These are phyloP conservation scores for Agrochola lychnidis DNA, from an alignment of 2,888 invertebrate genomes.

Conservation along the genomic window DNA sequence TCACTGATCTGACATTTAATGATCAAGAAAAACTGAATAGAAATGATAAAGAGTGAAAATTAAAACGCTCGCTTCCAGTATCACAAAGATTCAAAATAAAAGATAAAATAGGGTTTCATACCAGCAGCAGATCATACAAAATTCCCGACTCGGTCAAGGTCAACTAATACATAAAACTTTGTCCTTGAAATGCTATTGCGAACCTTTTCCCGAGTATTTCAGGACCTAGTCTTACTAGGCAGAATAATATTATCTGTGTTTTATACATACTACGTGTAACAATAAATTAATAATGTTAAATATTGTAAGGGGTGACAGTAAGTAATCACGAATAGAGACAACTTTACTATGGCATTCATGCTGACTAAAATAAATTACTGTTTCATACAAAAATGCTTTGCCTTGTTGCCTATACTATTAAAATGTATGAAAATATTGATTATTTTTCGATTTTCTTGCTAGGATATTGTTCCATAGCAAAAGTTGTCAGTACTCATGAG, in stretches of 20 bases:
- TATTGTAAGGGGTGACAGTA: not conserved
- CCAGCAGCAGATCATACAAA: not conserved
- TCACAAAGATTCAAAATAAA: not conserved
- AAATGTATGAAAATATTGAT: too few species aligned
- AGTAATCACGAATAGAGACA: too few species aligned
- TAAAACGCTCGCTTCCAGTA: not conserved
- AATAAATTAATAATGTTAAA: not conserved
- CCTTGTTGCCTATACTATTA: too few species aligned
- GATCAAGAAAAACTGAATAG: not conserved
- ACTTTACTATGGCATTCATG: too few species aligned
- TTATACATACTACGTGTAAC: not conserved
- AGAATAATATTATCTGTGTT: not conserved
- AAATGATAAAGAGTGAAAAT: not conserved
- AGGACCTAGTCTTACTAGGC: not conserved
- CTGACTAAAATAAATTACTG: too few species aligned
- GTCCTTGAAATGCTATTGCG: constrained; percentile 10
- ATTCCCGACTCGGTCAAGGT: constrained; percentile 4
- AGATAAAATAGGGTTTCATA: not conserved
- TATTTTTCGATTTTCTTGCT: too few species aligned
- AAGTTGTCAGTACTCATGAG: too few species aligned
- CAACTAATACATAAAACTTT: not conserved
- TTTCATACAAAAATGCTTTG: too few species aligned
- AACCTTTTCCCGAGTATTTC: not conserved
- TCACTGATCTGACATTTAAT: not conserved
- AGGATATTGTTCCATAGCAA: too few species aligned